A percentile compares a stretch with the other conserved stretches of the same genome.
Conservation (phyloP, 2,888 invertebrate species). For the Nematopogon swammerdamellus region DNA sequence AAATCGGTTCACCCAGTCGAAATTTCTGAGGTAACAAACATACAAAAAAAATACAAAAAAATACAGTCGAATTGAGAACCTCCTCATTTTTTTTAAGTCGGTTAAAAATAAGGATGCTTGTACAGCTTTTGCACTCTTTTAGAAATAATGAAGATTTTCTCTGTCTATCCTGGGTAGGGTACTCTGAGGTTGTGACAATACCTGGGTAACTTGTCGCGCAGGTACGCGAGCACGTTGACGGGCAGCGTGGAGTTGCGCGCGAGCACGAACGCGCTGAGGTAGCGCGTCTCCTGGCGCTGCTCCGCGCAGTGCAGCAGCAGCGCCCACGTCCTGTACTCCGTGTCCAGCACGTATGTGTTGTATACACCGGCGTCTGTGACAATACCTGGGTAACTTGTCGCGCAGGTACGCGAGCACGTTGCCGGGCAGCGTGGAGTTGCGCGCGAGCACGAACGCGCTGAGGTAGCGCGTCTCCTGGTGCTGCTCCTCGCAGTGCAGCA, state of each 20-base stretch:
- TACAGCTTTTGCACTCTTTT: no score
- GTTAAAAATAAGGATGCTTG: no score
- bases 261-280: slow-evolving; percentile 79
- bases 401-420: no score
- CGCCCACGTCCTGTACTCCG: slow-evolving; percentile 81
- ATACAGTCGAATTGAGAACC: no score
- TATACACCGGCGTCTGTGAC: slow-evolving; percentile 82
- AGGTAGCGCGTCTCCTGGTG: slow-evolving; percentile 71
- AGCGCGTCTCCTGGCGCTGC: slow-evolving; percentile 71
- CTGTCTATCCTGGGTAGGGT: no score
- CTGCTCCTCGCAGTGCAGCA: slow-evolving; percentile 85
- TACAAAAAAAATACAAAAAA: no score
- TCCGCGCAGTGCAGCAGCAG: slow-evolving; percentile 84
- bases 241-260: slow-evolving; percentile 59
- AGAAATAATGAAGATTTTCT: no score
- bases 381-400: slow-evolving; percentile 65
- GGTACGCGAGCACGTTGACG: slow-evolving; percentile 68
- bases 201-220: slow-evolving; percentile 72
- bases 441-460: slow-evolving; percentile 77
- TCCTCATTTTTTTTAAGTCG: no score
- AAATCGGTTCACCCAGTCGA: no score
- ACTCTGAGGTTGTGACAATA: no score
- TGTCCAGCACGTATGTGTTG: slow-evolving; percentile 83
- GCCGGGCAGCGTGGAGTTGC: slow-evolving; percentile 57
- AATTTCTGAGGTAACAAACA: no score